A percentile compares a stretch with the other conserved stretches of the same genome.
Conservation (phyloP, 2,888 invertebrate genomes). For the Drosophila atroscutellata region DNA sequence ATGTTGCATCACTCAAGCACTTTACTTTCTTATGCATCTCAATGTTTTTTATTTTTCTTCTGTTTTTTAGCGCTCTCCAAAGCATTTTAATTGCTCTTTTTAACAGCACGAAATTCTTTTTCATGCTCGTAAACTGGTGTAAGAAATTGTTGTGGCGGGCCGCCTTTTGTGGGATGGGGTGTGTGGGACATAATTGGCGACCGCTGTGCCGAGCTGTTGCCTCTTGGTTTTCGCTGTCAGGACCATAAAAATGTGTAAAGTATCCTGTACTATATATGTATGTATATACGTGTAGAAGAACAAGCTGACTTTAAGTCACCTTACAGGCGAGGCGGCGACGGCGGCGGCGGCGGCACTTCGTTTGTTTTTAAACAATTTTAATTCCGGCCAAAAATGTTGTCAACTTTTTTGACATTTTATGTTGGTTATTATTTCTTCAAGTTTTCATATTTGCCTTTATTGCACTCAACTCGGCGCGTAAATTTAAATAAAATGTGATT, state of each 20-base stretch:
- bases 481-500: constrained; percentile 67
- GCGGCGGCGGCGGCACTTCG: constrained; percentile 1
- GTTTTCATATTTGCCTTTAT: constrained; percentile 65
- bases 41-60: constrained; percentile 2
- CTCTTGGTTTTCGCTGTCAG: constrained; percentile 38
- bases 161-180: constrained; percentile 6
- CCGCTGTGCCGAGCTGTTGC: constrained; percentile 23
- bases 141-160: constrained; percentile 55
- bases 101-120: constrained; percentile 30
- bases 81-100: constrained; percentile 32
- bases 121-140: constrained; percentile 67
- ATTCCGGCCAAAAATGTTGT: constrained; percentile 55
- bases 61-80: constrained; percentile 3
- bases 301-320: constrained; percentile 14
- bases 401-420: constrained; percentile 61
- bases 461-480: constrained; percentile 59
- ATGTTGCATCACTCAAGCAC: constrained; percentile 17
- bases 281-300: constrained; percentile 6
- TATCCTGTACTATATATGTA: constrained; percentile 33
- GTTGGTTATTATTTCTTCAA: constrained; percentile 30
- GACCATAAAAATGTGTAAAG: constrained; percentile 74
- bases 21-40: constrained; percentile 24
- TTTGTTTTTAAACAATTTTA: constrained; percentile 20
- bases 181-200: constrained; percentile 63
- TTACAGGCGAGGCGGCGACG: constrained; percentile 14